These are phyloP conservation scores for Romanomermis culicivorax DNA, from an alignment of 2,888 invertebrate genomes.

Conservation along the genomic window DNA sequence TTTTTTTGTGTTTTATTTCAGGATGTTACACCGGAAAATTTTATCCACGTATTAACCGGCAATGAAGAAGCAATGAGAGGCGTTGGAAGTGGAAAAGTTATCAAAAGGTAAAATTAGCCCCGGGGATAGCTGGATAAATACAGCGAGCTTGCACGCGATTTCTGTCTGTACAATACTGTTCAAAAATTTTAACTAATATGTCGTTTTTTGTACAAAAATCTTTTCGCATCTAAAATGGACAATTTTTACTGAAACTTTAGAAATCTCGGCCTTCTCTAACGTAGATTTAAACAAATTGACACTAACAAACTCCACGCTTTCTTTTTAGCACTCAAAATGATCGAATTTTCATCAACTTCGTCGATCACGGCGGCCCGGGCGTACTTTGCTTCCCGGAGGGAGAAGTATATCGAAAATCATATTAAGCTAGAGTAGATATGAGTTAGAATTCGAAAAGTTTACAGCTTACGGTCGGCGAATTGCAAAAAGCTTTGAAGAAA, in stretches of 20 bases:
- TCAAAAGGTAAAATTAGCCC: conserved; percentile 28
- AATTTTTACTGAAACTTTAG: no score
- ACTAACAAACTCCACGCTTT: no score
- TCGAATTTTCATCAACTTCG: conserved; percentile 41
- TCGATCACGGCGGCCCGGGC: conserved; percentile 41
- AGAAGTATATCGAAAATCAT: conserved; percentile 25
- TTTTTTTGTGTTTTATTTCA: no score
- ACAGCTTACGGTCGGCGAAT: conserved; percentile 30
- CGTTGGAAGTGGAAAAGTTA: conserved; percentile 35
- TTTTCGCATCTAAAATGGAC: no score
- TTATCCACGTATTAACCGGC: conserved; percentile 38
- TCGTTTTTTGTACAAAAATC: no score
- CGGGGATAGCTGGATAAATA: no score
- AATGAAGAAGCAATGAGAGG: conserved; percentile 18
- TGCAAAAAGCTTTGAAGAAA: conserved; percentile 28
- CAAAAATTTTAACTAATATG: no score
- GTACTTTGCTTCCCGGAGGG: conserved; percentile 36
- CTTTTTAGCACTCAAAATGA: conserved; percentile 38
- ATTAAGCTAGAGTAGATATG: not conserved
- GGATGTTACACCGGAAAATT: conserved; percentile 38
- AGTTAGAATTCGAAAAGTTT: no score
- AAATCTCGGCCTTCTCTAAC: no score
- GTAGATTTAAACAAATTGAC: no score
- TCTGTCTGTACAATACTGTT: no score
- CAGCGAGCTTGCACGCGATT: no score